These are phyloP conservation scores for Varroa destructor DNA, from an alignment of 1,140 invertebrate genomes.

Conservation along the genomic window DNA sequence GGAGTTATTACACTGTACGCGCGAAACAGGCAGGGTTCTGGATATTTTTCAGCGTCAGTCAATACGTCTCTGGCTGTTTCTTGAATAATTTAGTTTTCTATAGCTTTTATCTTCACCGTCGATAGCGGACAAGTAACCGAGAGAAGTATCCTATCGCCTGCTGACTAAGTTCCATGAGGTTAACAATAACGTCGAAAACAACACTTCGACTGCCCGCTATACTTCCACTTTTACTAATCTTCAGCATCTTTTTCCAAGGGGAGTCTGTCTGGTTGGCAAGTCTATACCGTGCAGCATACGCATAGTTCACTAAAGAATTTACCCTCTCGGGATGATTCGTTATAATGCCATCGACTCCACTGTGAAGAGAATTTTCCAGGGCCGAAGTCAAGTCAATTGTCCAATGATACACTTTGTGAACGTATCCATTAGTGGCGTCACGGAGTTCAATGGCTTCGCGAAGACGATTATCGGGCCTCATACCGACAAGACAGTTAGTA, in stretches of 20 bases:
- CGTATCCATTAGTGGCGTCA: neutral
- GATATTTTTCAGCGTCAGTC: no score
- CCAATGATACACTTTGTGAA: slow-evolving; percentile 36
- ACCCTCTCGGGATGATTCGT: slow-evolving; percentile 33
- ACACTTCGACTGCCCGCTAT: neutral
- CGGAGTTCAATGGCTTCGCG: slow-evolving; percentile 21
- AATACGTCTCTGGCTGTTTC: no score
- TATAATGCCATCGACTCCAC: slow-evolving; percentile 32
- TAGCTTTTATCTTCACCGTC: no score
- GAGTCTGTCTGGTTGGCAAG: slow-evolving; percentile 29
- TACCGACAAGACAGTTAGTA: slow-evolving; percentile 34
- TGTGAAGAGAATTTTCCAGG: slow-evolving; percentile 28
- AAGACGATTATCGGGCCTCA: slow-evolving; percentile 27
- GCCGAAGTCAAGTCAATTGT: slow-evolving; percentile 34
- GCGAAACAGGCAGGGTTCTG: no score
- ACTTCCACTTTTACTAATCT: slow-evolving; percentile 4
- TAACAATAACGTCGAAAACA: slow-evolving; percentile 9
- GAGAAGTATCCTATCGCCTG: slow-evolving; percentile 14
- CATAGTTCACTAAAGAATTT: slow-evolving; percentile 29
- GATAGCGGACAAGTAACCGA: neutral
- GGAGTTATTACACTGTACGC: no score
- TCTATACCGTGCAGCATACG: slow-evolving; percentile 27
- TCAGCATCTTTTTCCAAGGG: slow-evolving; percentile 4
- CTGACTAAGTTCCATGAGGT: slow-evolving; percentile 1
- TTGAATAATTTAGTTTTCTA: no score